Percentiles rank a stretch among this genome's conserved stretches.
These are phyloP conservation scores for Azorinus chamasolen DNA, from an alignment of 2,888 invertebrate species.

Conservation along the genomic window DNA sequence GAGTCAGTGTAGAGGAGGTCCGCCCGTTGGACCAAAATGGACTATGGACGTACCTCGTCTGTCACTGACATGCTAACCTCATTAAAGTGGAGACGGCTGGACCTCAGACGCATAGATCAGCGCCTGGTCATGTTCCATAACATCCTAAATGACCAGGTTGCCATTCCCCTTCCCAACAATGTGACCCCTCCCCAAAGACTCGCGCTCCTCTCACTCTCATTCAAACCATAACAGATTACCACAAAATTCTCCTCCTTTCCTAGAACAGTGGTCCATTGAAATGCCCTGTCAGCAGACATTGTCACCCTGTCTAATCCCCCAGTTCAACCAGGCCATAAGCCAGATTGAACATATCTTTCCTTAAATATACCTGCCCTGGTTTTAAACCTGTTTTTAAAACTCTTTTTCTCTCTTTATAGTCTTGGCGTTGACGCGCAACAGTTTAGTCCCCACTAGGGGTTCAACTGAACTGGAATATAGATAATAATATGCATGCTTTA, in stretches of 20 bases:
- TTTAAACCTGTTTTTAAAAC: not conserved
- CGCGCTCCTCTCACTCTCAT: not conserved
- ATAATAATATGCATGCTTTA: no score
- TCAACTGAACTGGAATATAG: no score
- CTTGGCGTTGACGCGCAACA: no score
- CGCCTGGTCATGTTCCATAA: constrained; percentile 21
- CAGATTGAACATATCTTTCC: constrained; percentile 13
- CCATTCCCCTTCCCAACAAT: constrained; percentile 1
- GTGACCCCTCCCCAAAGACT: not conserved
- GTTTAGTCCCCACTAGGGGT: no score
- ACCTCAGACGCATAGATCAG: constrained; percentile 18
- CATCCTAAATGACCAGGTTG: constrained; percentile 9
- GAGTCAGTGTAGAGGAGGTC: constrained; percentile 8
- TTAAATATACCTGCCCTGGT: not conserved
- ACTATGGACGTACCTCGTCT: constrained; percentile 14
- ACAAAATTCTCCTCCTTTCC: constrained; percentile 18
- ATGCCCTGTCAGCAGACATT: constrained; percentile 7
- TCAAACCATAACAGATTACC: not conserved
- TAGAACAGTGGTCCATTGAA: constrained; percentile 21
- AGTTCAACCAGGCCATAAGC: constrained; percentile 10
- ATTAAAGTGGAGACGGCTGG: constrained; percentile 2
- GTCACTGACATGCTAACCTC: constrained; percentile 6
- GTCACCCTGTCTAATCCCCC: not conserved
- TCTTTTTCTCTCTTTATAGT: no score
- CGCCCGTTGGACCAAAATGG: constrained; percentile 22